Conservation (phyloP, 1,140 invertebrate species). For the Cyclina sinensis region DNA sequence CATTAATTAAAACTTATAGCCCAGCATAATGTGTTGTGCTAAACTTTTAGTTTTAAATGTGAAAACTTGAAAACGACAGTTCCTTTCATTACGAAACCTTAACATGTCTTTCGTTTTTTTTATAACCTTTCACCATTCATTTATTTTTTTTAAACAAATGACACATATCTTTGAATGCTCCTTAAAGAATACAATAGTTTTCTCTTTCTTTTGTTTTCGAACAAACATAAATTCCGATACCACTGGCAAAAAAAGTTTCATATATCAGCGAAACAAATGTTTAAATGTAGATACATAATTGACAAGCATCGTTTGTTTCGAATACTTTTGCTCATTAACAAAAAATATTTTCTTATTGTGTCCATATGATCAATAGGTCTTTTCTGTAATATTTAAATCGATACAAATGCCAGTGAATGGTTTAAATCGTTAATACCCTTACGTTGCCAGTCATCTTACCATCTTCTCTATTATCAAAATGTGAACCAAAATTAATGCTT, state of each 20-base stretch:
- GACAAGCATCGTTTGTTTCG: conserved; percentile 11
- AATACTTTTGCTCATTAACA: conserved; percentile 11
- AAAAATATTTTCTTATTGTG: conserved; percentile 23
- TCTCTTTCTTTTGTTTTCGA: conserved; percentile 29
- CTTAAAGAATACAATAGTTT: not conserved
- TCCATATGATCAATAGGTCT: not conserved
- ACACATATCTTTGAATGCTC: not conserved
- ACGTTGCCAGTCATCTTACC: not conserved
- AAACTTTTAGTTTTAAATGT: not conserved
- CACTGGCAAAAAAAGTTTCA: not conserved
- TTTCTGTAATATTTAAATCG: conserved; percentile 10
- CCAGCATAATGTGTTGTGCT: not conserved
- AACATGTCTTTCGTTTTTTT: too few relatives aligned
- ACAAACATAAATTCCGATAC: not conserved
- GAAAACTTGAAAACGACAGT: not conserved
- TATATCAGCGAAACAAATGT: not conserved
- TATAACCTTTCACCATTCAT: not conserved
- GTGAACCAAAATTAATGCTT: too few relatives aligned
- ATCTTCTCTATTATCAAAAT: not conserved
- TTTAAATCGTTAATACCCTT: not conserved
- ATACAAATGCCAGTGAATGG: not conserved
- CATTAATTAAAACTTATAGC: conserved; percentile 21
- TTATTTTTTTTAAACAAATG: not conserved
- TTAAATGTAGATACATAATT: conserved; percentile 9
- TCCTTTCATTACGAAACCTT: not conserved